phyloP scores from a whole-genome alignment of 1,140 invertebrate genomes.

The Bombus superbus region DNA sequence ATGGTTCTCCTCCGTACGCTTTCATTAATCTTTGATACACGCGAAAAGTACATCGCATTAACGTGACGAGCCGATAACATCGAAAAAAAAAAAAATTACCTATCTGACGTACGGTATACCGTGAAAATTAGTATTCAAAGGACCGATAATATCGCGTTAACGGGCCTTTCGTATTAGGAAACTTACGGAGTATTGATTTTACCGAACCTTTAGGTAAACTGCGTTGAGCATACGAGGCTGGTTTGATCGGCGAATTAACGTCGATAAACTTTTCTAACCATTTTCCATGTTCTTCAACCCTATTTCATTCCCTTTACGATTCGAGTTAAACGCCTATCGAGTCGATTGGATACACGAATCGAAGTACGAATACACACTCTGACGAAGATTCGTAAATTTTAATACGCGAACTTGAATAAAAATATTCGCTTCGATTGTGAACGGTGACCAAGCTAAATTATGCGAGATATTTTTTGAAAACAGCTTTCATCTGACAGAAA shows the following conservation, averaged over 20 bases:
- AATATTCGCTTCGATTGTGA: background rate
- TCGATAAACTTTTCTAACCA: conserved; percentile 31
- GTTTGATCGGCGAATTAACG: conserved; percentile 43
- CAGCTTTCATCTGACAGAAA: background rate
- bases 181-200: conserved; percentile 53
- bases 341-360: background rate
- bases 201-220: conserved; percentile 34
- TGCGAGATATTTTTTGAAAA: background rate
- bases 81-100: conserved; percentile 31
- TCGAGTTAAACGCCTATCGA: background rate
- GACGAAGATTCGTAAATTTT: background rate
- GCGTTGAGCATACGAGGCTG: conserved; percentile 14
- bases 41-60: conserved; percentile 35
- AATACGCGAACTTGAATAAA: background rate
- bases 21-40: conserved; percentile 46
- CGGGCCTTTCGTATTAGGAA: conserved; percentile 40
- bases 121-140: conserved; percentile 53
- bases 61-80: background rate
- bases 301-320: background rate
- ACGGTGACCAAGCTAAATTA: background rate
- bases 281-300: background rate
- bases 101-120: conserved; percentile 9
- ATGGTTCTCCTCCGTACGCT: conserved; percentile 18
- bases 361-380: background rate
- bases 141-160: conserved; percentile 44